A percentile compares a stretch with the other conserved stretches of the same genome.
phyloP scores from a whole-genome alignment of 2,797 vertebrate genomes.

The Taenioides sp. region DNA sequence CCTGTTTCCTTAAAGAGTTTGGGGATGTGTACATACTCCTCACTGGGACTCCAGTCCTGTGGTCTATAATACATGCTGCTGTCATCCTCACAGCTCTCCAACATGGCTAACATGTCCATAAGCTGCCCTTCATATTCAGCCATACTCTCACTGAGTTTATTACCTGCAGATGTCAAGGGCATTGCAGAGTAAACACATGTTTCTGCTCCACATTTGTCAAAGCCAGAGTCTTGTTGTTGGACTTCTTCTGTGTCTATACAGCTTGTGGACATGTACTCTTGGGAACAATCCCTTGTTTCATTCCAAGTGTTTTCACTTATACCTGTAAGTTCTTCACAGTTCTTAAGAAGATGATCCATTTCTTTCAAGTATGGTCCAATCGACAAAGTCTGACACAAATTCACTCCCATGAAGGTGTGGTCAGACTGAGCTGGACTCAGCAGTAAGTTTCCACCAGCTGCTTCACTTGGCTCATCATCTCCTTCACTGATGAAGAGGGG shows the following conservation, averaged over 20 bases:
- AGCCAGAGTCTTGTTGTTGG: background rate
- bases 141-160: slow-evolving; percentile 77
- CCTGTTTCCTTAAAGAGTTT: slow-evolving; percentile 23
- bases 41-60: slow-evolving; percentile 67
- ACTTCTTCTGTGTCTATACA: slow-evolving; percentile 56
- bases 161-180: slow-evolving; percentile 71
- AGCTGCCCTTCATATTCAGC: slow-evolving; percentile 68
- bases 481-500: slow-evolving; percentile 73
- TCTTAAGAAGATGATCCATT: slow-evolving; percentile 77
- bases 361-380: slow-evolving; percentile 85
- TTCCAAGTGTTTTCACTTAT: slow-evolving; percentile 34
- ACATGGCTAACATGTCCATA: slow-evolving; percentile 74
- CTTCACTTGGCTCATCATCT: slow-evolving; percentile 41
- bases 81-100: slow-evolving; percentile 77
- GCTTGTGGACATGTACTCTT: slow-evolving; percentile 49
- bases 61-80: slow-evolving; percentile 77
- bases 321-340: slow-evolving; percentile 71
- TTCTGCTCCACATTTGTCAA: slow-evolving; percentile 12
- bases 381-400: slow-evolving; percentile 40
- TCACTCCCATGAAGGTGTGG: slow-evolving; percentile 18
- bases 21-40: slow-evolving; percentile 67
- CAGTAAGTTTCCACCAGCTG: slow-evolving; percentile 39
- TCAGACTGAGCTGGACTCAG: slow-evolving; percentile 34
- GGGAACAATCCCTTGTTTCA: slow-evolving; percentile 18
- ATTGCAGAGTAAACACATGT: slow-evolving; percentile 15